A percentile compares a stretch with the other conserved stretches of the same genome.
Evolutionary conservation across 2,888 invertebrate species (phyloP).

Genomic region (Ochropleura leucogaster): DNA sequence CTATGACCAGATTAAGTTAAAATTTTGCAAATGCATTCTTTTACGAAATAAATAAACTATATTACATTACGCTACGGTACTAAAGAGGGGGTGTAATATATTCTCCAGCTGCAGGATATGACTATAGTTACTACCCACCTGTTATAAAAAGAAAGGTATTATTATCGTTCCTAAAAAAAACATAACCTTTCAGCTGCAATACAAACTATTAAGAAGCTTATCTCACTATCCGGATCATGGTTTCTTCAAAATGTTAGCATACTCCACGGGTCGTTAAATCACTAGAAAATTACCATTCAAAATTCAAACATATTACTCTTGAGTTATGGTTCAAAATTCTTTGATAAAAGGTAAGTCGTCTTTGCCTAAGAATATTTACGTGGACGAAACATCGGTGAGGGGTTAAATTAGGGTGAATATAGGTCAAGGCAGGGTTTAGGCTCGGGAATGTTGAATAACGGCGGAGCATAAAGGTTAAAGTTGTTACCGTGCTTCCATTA

Average conservation of each 20-base stretch:
- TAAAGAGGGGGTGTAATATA: too few relatives aligned
- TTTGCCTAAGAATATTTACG: conserved; percentile 66
- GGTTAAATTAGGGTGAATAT: conserved; percentile 75
- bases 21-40: too few relatives aligned
- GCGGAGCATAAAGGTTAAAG: conserved; percentile 60
- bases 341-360: conserved; percentile 25
- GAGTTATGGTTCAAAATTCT: conserved; percentile 58
- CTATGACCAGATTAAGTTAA: too few relatives aligned
- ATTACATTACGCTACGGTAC: too few relatives aligned
- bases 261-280: conserved; percentile 43
- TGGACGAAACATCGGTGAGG: conserved; percentile 65
- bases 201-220: conserved; percentile 66
- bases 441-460: conserved; percentile 70
- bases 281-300: conserved; percentile 13
- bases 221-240: conserved; percentile 57
- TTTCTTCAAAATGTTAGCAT: conserved; percentile 51
- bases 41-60: too few relatives aligned
- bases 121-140: neutral
- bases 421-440: conserved; percentile 79
- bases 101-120: too few relatives aligned
- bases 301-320: conserved; percentile 30
- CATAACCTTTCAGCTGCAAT: conserved; percentile 22
- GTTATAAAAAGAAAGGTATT: neutral
- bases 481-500: conserved; percentile 58
- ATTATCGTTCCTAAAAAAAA: conserved; percentile 8